Evolutionary conservation across 2,113 vertebrate genomes (phyloP).

Genomic region (Ia io): DNA sequence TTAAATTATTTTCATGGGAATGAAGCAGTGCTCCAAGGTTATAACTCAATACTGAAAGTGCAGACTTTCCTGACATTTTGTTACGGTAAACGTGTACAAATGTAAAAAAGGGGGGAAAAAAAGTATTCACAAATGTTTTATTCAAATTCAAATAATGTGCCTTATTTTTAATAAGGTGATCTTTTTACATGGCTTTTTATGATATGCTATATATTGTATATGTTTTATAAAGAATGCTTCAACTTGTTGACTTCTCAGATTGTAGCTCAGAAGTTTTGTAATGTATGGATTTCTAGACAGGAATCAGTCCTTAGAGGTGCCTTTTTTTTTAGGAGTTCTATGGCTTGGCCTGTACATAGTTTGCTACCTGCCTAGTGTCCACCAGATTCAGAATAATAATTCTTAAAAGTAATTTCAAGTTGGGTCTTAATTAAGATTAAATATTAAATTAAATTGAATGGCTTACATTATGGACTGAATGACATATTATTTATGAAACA

Average conservation of each 20-base stretch:
- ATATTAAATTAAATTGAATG: neutral
- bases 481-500: neutral
- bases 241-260: neutral
- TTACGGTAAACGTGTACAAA: neutral
- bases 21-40: neutral
- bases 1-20: constrained; percentile 14
- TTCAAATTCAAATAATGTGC: neutral
- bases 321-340: neutral
- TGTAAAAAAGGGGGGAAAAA: too few species aligned
- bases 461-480: neutral
- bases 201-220: neutral
- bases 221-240: neutral
- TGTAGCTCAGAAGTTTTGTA: neutral
- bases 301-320: neutral
- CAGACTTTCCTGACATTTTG: neutral
- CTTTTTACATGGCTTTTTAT: neutral
- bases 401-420: neutral
- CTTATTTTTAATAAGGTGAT: neutral
- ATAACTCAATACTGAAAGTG: neutral
- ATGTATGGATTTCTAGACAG: neutral
- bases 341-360: neutral
- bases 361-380: rapidly evolving
- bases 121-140: neutral
- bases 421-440: neutral
- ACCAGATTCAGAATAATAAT: neutral